These are phyloP conservation scores for Cherax quadricarinatus DNA, from an alignment of 1,140 invertebrate species.

Conservation along the genomic window DNA sequence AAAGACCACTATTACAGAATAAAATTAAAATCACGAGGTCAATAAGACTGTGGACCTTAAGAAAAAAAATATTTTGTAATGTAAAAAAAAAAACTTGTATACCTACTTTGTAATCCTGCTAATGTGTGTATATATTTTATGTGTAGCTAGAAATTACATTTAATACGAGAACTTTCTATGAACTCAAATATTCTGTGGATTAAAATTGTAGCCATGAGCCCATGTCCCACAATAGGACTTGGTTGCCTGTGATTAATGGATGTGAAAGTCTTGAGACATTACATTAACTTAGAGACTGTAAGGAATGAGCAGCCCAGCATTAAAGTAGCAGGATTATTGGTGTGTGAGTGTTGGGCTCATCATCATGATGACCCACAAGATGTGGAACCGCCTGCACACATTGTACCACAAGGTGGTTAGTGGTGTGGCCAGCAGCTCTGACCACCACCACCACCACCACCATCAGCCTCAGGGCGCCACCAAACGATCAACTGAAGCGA, in stretches of 20 bases:
- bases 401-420: slow-evolving; percentile 55
- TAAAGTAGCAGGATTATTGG: background rate
- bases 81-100: too few species aligned
- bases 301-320: background rate
- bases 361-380: slow-evolving; percentile 54
- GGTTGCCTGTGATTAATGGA: background rate
- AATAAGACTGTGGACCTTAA: too few species aligned
- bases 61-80: too few species aligned
- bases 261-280: background rate
- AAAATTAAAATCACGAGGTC: too few species aligned
- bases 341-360: slow-evolving; percentile 12
- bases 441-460: slow-evolving; percentile 27
- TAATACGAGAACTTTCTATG: too few species aligned
- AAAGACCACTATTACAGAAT: too few species aligned
- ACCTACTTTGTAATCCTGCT: too few species aligned
- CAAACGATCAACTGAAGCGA: slow-evolving; percentile 2
- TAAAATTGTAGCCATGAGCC: background rate
- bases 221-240: background rate
- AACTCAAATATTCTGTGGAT: too few species aligned
- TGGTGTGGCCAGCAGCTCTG: slow-evolving; percentile 26
- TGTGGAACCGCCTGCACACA: slow-evolving; percentile 58
- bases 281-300: background rate
- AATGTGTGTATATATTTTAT: too few species aligned
- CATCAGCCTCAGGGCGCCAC: slow-evolving; percentile 2
- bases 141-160: too few species aligned